Percentiles rank a stretch among this genome's conserved stretches.
These are phyloP conservation scores for Sebastes elongatus DNA, from an alignment of 2,797 vertebrate species.

Conservation along the genomic window DNA sequence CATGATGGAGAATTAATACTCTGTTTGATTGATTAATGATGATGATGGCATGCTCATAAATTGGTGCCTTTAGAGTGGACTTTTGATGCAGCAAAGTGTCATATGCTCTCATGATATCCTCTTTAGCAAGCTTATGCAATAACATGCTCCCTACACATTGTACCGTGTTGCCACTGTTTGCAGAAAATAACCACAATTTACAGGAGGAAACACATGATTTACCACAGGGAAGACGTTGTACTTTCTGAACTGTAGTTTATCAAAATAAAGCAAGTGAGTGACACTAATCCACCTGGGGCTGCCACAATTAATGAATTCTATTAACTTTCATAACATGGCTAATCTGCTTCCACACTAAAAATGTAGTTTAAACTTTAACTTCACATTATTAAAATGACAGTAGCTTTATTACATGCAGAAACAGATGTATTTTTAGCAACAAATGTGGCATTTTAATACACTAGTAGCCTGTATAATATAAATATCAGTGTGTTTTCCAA, in stretches of 20 bases:
- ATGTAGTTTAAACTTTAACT: neutral
- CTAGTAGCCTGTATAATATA: neutral
- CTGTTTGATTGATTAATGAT: neutral
- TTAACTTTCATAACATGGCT: neutral
- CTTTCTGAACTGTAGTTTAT: constrained; percentile 4
- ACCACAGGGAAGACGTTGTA: neutral
- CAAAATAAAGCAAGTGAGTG: neutral
- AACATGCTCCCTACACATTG: too few species aligned
- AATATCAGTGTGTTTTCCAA: neutral
- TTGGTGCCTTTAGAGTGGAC: neutral
- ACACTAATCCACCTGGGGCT: constrained; percentile 1
- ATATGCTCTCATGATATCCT: neutral
- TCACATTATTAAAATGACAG: neutral
- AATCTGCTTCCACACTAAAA: constrained; percentile 7
- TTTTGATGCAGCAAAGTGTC: too few species aligned
- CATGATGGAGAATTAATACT: neutral
- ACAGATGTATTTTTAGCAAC: neutral
- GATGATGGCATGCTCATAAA: neutral
- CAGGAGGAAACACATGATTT: neutral
- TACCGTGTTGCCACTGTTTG: too few species aligned
- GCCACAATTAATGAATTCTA: neutral
- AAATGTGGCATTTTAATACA: neutral
- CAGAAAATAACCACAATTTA: neutral
- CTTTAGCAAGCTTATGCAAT: neutral
- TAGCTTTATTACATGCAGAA: neutral